phyloP scores from a whole-genome alignment of 2,888 invertebrate genomes.

The Pollenia amentaria region DNA sequence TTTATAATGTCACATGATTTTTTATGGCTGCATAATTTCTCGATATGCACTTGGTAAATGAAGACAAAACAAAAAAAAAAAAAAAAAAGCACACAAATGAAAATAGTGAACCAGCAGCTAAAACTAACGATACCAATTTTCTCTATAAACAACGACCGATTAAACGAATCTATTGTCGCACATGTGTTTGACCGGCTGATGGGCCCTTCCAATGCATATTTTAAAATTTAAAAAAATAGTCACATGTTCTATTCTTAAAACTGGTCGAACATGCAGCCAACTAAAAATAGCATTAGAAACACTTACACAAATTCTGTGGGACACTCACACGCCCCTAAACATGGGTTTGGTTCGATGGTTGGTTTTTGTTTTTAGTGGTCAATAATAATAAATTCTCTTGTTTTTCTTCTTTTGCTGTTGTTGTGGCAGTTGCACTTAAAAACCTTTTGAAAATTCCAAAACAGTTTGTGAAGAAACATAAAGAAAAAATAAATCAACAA shows the following conservation, averaged over 20 bases:
- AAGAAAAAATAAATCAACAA: not conserved
- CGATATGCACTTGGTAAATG: slow-evolving; percentile 29
- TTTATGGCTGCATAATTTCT: slow-evolving; percentile 48
- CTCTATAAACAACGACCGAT: slow-evolving; percentile 34
- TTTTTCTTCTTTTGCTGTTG: slow-evolving; percentile 17
- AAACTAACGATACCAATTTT: slow-evolving; percentile 32
- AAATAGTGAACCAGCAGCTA: slow-evolving; percentile 12
- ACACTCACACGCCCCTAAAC: slow-evolving; percentile 30
- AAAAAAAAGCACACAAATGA: not conserved
- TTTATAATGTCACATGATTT: slow-evolving; percentile 38
- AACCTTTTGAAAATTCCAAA: slow-evolving; percentile 30
- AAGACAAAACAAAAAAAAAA: not conserved
- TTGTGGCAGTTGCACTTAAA: slow-evolving; percentile 53
- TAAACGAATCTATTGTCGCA: slow-evolving; percentile 32
- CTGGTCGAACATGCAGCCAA: slow-evolving; percentile 3
- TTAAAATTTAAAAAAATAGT: slow-evolving; percentile 57
- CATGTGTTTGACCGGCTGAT: slow-evolving; percentile 37
- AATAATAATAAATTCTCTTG: slow-evolving; percentile 18
- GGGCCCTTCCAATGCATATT: slow-evolving; percentile 38
- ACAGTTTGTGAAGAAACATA: slow-evolving; percentile 5
- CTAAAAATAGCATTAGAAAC: slow-evolving; percentile 42
- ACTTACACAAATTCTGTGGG: slow-evolving; percentile 5
- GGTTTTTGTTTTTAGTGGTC: slow-evolving; percentile 31
- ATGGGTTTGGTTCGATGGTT: slow-evolving; percentile 6
- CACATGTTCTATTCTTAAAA: slow-evolving; percentile 58